Conservation (phyloP, 30 jellyfish, hydroid and myxozoan genomes). For the Cassiopea xamachana region DNA sequence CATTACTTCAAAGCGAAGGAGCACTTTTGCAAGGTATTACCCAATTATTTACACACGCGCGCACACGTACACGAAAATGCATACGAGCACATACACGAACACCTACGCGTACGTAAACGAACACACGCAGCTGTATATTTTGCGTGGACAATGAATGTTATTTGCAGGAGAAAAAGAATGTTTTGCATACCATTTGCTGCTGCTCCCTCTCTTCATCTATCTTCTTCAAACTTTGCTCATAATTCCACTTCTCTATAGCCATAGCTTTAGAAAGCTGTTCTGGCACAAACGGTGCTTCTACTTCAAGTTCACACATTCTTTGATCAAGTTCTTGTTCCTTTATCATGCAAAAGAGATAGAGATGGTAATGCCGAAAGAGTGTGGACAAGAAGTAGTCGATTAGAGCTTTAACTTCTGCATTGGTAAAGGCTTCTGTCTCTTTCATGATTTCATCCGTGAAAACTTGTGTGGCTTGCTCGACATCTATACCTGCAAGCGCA, state of each 20-base stretch:
- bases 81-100: no score
- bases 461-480: constrained; percentile 6
- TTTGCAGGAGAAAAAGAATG: background rate
- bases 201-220: constrained; percentile 19
- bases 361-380: constrained; percentile 42
- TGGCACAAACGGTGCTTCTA: constrained; percentile 33
- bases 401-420: constrained; percentile 18
- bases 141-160: no score
- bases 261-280: constrained; percentile 36
- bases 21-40: no score
- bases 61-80: no score
- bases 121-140: no score
- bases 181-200: constrained; percentile 23
- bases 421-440: background rate
- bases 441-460: background rate
- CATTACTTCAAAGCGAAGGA: no score
- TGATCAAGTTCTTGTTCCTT: constrained; percentile 55
- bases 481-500: background rate
- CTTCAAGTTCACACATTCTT: background rate
- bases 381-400: constrained; percentile 32
- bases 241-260: constrained; percentile 56
- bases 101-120: no score
- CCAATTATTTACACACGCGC: no score
- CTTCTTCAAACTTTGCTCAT: constrained; percentile 43
- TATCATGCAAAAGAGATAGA: constrained; percentile 62